Conservation (phyloP, 2,797 vertebrate species). For the Rhinatrema bivittatum region DNA sequence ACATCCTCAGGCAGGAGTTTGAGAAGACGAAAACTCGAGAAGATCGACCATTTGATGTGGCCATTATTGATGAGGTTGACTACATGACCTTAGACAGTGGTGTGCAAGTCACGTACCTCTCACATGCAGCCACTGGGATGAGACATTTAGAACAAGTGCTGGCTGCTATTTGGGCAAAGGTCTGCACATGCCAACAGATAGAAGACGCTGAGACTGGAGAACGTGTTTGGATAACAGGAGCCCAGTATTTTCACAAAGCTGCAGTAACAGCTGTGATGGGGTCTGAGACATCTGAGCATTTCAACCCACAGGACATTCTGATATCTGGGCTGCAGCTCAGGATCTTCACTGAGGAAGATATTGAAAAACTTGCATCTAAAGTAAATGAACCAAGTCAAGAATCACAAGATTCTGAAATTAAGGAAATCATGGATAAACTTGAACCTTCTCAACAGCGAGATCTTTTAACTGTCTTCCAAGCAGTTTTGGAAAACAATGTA, state of each 20-base stretch:
- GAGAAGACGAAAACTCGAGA: constrained; percentile 20
- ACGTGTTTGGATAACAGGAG: constrained; percentile 23
- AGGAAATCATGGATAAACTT: constrained; percentile 16
- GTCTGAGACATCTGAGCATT: background rate
- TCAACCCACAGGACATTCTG: constrained; percentile 12
- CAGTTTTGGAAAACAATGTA: constrained; percentile 1
- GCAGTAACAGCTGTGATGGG: constrained; percentile 8
- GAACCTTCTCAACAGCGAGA: constrained; percentile 9
- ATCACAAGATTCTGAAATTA: background rate
- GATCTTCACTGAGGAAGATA: constrained; percentile 10
- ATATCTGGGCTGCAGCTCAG: constrained; percentile 7
- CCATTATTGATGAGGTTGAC: constrained; percentile 38
- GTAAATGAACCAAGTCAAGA: background rate
- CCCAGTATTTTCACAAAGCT: constrained; percentile 26
- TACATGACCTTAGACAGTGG: constrained; percentile 40
- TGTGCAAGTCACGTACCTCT: constrained; percentile 36
- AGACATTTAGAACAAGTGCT: constrained; percentile 28
- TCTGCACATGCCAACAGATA: constrained; percentile 26
- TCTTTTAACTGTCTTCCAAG: constrained; percentile 11
- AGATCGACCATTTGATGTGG: constrained; percentile 22
- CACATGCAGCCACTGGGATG: constrained; percentile 31
- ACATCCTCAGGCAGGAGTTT: constrained; percentile 30
- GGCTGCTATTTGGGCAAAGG: constrained; percentile 28
- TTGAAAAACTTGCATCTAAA: no score
- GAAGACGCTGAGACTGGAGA: constrained; percentile 22